Base-by-base conservation (phyloP, 2,113 vertebrate species). In the Callorhinus ursinus region DNA sequence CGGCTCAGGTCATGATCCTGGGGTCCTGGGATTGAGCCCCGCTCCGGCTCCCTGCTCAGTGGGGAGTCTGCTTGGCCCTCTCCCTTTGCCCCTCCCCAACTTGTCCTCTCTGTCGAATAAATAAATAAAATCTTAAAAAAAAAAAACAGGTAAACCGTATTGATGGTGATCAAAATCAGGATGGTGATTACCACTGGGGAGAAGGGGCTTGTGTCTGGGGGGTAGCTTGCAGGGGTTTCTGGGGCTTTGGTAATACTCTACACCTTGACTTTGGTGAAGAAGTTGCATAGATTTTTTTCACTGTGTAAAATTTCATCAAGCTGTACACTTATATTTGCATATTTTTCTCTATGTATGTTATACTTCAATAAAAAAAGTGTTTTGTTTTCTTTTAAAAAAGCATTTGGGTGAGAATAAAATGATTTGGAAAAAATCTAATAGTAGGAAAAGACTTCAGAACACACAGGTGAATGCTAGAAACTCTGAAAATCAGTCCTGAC, bases 331-430 rank as follows among this genome's bases (percentile, higher is more conserved):
- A 18, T 13, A 65, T 59, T 72, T 67, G 77, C 36, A 10, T 59
- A 3, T 10, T 39, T 88, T 93, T 81, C 51, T 65, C 57, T 88
- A 4, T 33, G 28, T 49, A 55, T 31, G 2, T 26, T 51, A 10
- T 42, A 53, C 31, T 18, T 92, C 57, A 82, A 72, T 71, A 85
- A 63, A 5, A n/a, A 24, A 61, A 61, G 21, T 26, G 21, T 19
- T 24, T 7, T 31, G 14, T 28, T 49, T 85, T 81, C 33, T 71
- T 1, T 12, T 46, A 46, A 46, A 16, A 69, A 92, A 77, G 67
- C 36, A 77, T 94, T 79, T 90, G 53, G 33, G 16, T 90, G 46
- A 95, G 26, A 87, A 46, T 51, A 82, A 90, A 71, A 76, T 77
- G 22, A 76, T 85, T 91, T 61, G 12, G 65, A 51, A 69, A 93